These are phyloP conservation scores for Otus scops DNA, from an alignment of 2,797 vertebrate genomes.

Conservation along the genomic window DNA sequence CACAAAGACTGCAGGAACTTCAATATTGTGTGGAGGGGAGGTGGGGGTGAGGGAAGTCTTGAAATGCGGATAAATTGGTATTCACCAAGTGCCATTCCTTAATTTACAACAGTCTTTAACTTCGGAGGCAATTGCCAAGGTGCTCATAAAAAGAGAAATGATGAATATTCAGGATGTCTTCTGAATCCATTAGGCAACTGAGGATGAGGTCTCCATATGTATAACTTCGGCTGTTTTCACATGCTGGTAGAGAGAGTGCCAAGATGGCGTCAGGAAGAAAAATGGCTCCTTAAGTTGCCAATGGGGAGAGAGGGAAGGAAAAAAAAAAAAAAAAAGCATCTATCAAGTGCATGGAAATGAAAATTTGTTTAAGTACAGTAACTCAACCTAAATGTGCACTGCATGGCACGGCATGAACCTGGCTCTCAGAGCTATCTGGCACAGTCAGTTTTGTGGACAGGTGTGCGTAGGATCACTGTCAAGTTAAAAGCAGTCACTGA, in stretches of 20 bases:
- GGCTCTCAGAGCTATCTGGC: neutral
- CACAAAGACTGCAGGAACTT: slow-evolving; percentile 68
- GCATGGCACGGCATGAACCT: neutral
- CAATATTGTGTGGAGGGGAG: slow-evolving; percentile 56
- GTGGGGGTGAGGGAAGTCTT: slow-evolving; percentile 58
- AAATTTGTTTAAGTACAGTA: slow-evolving; percentile 58
- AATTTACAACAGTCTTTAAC: slow-evolving; percentile 81
- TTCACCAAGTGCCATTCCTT: slow-evolving; percentile 76
- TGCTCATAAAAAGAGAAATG: slow-evolving; percentile 83
- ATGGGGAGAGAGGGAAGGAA: slow-evolving; percentile 28
- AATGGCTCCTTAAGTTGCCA: slow-evolving; percentile 57
- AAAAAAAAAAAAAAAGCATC: neutral
- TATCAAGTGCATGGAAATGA: slow-evolving; percentile 70
- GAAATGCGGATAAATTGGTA: slow-evolving; percentile 76
- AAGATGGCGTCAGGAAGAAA: slow-evolving; percentile 74
- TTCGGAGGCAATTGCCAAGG: slow-evolving; percentile 79
- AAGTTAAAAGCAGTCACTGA: neutral
- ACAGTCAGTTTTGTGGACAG: neutral
- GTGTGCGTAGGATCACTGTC: neutral
- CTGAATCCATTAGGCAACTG: slow-evolving; percentile 78
- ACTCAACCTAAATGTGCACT: neutral
- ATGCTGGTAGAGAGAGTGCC: slow-evolving; percentile 68
- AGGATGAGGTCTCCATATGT: slow-evolving; percentile 83
- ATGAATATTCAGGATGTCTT: slow-evolving; percentile 85
- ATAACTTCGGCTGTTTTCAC: slow-evolving; percentile 61